A percentile compares a stretch with the other conserved stretches of the same genome.
phyloP scores from a whole-genome alignment of 2,797 vertebrate species.

The Acanthurus leucopareius region DNA sequence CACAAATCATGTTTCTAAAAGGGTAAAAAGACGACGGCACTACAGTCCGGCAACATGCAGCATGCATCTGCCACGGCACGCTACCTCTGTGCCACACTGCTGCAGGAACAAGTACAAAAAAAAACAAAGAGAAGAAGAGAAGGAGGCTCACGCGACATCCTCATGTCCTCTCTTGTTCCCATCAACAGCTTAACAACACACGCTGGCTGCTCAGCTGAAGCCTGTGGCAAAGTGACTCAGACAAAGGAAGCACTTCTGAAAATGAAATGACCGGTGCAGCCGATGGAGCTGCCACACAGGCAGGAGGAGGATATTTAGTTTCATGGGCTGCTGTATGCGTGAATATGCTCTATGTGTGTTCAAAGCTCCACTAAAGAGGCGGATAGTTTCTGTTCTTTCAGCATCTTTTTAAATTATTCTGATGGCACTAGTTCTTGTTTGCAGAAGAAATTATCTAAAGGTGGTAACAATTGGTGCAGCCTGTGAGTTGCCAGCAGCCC shows the following conservation, averaged over 20 bases:
- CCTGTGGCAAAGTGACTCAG: slow-evolving; percentile 64
- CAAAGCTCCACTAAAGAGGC: not conserved
- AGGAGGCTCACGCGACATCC: slow-evolving; percentile 66
- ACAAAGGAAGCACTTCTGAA: slow-evolving; percentile 35
- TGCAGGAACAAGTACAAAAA: slow-evolving; percentile 16
- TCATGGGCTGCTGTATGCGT: not conserved
- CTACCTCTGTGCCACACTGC: slow-evolving; percentile 57
- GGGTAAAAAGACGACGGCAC: slow-evolving; percentile 43
- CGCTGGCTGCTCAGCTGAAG: slow-evolving; percentile 44
- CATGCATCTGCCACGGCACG: slow-evolving; percentile 45
- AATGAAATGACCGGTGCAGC: slow-evolving; percentile 24
- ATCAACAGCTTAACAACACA: slow-evolving; percentile 67
- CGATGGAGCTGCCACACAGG: not conserved
- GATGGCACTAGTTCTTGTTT: not conserved
- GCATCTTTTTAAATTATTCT: not conserved
- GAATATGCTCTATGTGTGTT: not conserved
- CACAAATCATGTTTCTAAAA: slow-evolving; percentile 47
- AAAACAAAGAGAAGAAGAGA: slow-evolving; percentile 17
- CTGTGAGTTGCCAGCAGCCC: not conserved
- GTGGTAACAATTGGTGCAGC: not conserved
- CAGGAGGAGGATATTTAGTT: not conserved
- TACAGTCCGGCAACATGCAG: slow-evolving; percentile 40
- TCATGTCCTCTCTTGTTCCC: slow-evolving; percentile 75
- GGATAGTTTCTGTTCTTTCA: not conserved
- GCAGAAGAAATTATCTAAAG: not conserved